These are phyloP conservation scores for Gymnocephalus cernua DNA, from an alignment of 2,113 vertebrate species.

Conservation along the genomic window DNA sequence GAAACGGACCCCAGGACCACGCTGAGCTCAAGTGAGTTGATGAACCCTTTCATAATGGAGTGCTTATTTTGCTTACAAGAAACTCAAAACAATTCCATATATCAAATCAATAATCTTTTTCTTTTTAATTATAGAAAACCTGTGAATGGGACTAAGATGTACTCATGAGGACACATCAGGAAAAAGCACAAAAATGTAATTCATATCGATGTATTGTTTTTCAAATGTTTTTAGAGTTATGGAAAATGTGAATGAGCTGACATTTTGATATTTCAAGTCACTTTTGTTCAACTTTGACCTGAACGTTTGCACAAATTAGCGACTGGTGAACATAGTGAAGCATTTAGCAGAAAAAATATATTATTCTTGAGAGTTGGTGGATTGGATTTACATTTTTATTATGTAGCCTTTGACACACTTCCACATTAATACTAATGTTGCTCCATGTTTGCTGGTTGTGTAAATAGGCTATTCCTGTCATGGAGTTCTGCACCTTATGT, in stretches of 20 bases:
- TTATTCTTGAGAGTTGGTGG: too few relatives aligned
- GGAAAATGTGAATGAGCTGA: background rate
- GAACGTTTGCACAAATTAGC: background rate
- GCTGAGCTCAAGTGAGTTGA: constrained; percentile 56
- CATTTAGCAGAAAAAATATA: too few relatives aligned
- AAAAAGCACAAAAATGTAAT: constrained; percentile 62
- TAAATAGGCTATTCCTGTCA: too few relatives aligned
- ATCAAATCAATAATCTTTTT: background rate
- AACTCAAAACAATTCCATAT: background rate
- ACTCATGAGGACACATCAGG: background rate
- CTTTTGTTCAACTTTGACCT: background rate
- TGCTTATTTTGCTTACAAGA: background rate
- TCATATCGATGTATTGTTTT: background rate
- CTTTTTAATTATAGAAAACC: background rate
- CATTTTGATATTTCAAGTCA: background rate
- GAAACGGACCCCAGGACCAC: too few relatives aligned
- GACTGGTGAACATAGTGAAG: too few relatives aligned
- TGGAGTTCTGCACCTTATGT: too few relatives aligned
- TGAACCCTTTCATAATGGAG: background rate
- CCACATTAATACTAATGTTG: too few relatives aligned
- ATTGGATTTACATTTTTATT: too few relatives aligned
- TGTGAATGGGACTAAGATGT: background rate
- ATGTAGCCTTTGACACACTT: too few relatives aligned
- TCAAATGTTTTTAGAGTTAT: background rate
- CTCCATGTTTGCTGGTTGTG: too few relatives aligned